Evolutionary conservation across 1,140 invertebrate species (phyloP), one percentile per base, ranked within the genome.

Genomic region (Pseudoatta argentina): DNA sequence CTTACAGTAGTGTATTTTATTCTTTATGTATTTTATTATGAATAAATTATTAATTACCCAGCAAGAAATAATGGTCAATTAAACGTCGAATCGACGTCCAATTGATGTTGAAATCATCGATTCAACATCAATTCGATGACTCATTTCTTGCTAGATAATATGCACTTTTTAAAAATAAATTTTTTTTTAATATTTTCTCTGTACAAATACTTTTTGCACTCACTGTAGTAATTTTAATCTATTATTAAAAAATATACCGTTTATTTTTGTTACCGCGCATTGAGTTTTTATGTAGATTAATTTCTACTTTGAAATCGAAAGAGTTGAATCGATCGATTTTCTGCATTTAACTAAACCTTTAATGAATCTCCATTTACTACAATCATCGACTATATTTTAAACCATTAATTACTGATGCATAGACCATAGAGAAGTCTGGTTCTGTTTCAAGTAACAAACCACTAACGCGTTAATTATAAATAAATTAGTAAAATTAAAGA

Each of bases 341-440:
- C 14, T 75, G 27, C 12, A 57, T 4, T 75, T 18, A n/a, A 0
- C 3, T 3, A 75, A 75, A 30, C n/a, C 7, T 21, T 3, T 53
- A 57, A 39, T 34, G 0, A 57, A n/a, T 7, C 14, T 21, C 1
- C 30, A 75, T 57, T 75, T 21, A 55, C 27, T 34, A 34, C 16
- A 73, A 73, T 18, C 12, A 53, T 16, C 53, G n/a, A 12, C 53
- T 75, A 24, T 39, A 75, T 59, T 75, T 75, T 44, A 30, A n/a
- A 57, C 27, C 2, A 5, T 75, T 59, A 57, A 75, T 39, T 7
- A 59, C 12, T 12, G 1, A 4, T 39, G 10, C n/a, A 57, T 57
- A 39, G 7, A 57, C 10, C 14, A 4, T 59, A 34, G 18, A n/a
- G 71, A 73, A 30, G 1, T 53, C 10, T 55, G 39, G 39, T 57